Percentiles rank a stretch among this genome's conserved stretches.
Evolutionary conservation across 2,888 invertebrate genomes (phyloP).

Genomic region (Euspilapteryx auroguttella): DNA sequence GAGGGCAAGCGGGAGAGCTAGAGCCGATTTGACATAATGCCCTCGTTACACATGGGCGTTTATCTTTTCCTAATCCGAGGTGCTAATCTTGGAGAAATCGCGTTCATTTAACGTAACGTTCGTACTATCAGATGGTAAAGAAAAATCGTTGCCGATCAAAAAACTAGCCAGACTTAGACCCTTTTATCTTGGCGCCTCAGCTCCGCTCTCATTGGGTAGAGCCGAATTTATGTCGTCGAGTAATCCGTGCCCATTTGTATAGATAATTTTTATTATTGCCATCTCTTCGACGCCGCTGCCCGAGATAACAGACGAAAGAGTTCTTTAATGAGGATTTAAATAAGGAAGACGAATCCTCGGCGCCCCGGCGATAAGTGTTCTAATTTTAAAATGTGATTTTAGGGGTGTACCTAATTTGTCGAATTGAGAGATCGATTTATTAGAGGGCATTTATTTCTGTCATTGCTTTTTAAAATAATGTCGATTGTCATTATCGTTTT

Average conservation of each 20-base stretch:
- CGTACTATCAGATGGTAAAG: neutral
- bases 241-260: conserved; percentile 60
- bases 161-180: conserved; percentile 34
- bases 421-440: no score
- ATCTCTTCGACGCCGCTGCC: conserved; percentile 47
- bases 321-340: conserved; percentile 60
- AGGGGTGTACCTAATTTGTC: no score
- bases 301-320: conserved; percentile 52
- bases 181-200: conserved; percentile 44
- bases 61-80: no score
- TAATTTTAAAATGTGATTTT: no score
- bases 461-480: no score
- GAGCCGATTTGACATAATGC: no score
- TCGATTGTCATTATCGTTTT: no score
- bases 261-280: conserved; percentile 63
- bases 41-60: no score
- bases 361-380: neutral
- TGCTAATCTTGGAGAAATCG: no score
- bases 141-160: conserved; percentile 12
- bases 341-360: conserved; percentile 54
- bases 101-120: neutral
- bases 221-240: conserved; percentile 58
- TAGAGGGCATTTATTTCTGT: no score
- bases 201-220: conserved; percentile 50
- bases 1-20: no score